A percentile compares a stretch with the other conserved stretches of the same genome.
These are phyloP conservation scores for Drosophila tsacasi DNA, from an alignment of 1,140 invertebrate species.

Conservation along the genomic window DNA sequence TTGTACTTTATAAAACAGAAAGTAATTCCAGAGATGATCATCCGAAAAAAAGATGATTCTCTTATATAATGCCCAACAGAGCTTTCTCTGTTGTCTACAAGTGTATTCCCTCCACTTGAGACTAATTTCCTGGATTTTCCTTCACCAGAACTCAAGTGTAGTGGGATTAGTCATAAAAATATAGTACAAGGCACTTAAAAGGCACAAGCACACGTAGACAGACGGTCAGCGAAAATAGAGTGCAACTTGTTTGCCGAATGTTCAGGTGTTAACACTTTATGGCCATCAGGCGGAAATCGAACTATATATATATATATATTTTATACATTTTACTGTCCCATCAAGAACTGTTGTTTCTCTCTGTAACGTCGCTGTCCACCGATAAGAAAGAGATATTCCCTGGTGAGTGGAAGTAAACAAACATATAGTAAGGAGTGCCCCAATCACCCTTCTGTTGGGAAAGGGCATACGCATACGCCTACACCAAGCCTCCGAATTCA, in stretches of 20 bases:
- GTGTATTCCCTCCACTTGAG: constrained; percentile 27
- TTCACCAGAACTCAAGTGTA: not conserved
- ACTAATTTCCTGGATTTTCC: constrained; percentile 18
- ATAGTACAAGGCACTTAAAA: constrained; percentile 16
- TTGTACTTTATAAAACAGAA: not conserved
- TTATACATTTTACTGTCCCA: not conserved
- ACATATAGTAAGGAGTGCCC: not conserved
- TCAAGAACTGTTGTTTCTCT: constrained; percentile 18
- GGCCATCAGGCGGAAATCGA: not conserved
- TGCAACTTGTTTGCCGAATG: not conserved
- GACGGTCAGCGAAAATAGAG: constrained; percentile 16
- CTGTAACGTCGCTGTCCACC: not conserved
- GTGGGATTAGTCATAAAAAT: constrained; percentile 32
- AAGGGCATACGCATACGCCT: constrained; percentile 6
- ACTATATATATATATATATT: not conserved
- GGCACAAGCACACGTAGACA: constrained; percentile 16
- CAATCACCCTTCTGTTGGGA: constrained; percentile 21
- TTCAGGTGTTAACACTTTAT: constrained; percentile 14
- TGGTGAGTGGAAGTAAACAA: constrained; percentile 10
- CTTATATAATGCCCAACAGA: not conserved
- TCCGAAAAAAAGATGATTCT: not conserved
- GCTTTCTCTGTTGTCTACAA: constrained; percentile 6
- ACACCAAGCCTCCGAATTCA: not conserved
- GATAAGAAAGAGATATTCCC: not conserved
- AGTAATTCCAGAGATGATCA: not conserved